Base-by-base conservation (phyloP, 2,888 invertebrate genomes). In the Monochamus alternatus region DNA sequence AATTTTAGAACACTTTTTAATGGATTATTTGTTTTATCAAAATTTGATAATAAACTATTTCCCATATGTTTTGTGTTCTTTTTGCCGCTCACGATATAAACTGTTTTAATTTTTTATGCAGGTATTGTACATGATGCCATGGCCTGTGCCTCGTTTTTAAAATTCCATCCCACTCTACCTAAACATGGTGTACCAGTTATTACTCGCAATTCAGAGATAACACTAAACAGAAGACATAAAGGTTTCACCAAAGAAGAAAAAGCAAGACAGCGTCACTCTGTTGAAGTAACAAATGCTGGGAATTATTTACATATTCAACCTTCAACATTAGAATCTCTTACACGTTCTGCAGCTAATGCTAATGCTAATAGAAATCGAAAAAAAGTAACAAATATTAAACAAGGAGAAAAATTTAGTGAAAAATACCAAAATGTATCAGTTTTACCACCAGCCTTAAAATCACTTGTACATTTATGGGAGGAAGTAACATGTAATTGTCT, bases 41-140 rank as follows among this genome's bases (percentile, higher is more conserved):
- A 22, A 22, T 22, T 22, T 22, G 22, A 22, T 22, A 38, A 38
- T 38, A 38, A 38, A 38, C 38, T 38, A 1, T 38, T 38, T 38
- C 4, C 38, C 38, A 38, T 38, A 38, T 38, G 38, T 4, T 38
- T 22, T 1, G 38, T 38, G 38, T 7, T 5, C 38, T 5, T 38
- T 38, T 7, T 38, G 38, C 4, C 38, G 38, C 22, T 22, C 22
- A 22, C 22, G 22, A 22, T 1, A 22, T 22, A 22, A 22, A 55
- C 7, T 3, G 1, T 55, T 14, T 14, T 22, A n/a, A 10, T 55
- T 55, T n/a, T 55, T 55, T 55, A 22, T 77, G 52, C 83, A 92
- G 94, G 98, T 12, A 94, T 98, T 64, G 98, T 98, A 0, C 98
- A 98, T 87, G 98, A 99, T 88, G 98, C 98, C 5, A 98, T 99